These are phyloP conservation scores for Zophobas atratus DNA, from an alignment of 1,140 invertebrate genomes.

Conservation along the genomic window DNA sequence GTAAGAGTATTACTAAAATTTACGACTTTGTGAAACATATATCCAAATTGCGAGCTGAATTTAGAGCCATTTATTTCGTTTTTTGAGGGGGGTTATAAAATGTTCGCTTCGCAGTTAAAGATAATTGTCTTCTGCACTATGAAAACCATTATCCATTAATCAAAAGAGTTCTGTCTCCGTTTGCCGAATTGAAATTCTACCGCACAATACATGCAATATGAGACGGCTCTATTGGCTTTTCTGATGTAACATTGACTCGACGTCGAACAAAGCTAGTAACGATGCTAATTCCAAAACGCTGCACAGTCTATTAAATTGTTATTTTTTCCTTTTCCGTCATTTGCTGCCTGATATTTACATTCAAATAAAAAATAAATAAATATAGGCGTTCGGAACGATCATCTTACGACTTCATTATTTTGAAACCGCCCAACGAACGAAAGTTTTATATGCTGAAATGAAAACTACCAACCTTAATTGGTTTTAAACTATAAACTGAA, in stretches of 20 bases:
- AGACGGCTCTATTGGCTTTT: conserved; percentile 12
- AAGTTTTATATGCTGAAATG: too few relatives aligned
- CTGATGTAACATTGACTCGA: conserved; percentile 4
- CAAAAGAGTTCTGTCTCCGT: conserved; percentile 34
- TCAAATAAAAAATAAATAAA: neutral
- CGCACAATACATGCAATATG: neutral
- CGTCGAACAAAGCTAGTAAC: conserved; percentile 1
- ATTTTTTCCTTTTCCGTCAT: neutral
- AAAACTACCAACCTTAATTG: too few relatives aligned
- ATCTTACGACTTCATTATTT: conserved; percentile 19
- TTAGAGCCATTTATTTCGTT: conserved; percentile 52
- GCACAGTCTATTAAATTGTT: too few relatives aligned
- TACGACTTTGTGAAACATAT: conserved; percentile 53
- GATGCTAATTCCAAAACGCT: conserved; percentile 1
- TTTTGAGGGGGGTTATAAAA: conserved; percentile 53
- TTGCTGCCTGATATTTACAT: neutral
- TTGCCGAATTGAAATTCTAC: conserved; percentile 7
- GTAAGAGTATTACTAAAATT: conserved; percentile 54
- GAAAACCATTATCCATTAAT: conserved; percentile 52
- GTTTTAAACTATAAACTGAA: too few relatives aligned
- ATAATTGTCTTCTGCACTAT: conserved; percentile 54
- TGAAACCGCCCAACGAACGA: neutral
- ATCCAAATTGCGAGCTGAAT: conserved; percentile 54
- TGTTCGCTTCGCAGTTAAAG: conserved; percentile 53
- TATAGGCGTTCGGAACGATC: neutral